These are phyloP conservation scores for Neolamprologus toae DNA, from an alignment of 2,113 vertebrate species.

Conservation along the genomic window DNA sequence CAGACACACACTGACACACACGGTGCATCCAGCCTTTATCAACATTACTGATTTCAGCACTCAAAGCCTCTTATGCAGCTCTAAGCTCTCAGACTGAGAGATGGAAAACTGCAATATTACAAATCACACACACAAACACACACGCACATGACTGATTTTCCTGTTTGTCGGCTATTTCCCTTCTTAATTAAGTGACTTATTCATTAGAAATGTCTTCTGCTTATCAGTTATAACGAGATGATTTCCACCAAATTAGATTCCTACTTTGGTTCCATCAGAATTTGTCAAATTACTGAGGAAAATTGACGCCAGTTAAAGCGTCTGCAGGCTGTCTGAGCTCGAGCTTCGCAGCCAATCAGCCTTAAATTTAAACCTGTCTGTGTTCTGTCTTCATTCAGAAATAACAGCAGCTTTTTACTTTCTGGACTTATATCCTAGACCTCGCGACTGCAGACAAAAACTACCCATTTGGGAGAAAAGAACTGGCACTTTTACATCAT, in stretches of 20 bases:
- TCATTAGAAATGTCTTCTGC: slow-evolving; percentile 2
- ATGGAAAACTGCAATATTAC: slow-evolving; percentile 62
- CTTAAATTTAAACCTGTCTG: background rate
- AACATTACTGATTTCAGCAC: slow-evolving; percentile 60
- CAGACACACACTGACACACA: background rate
- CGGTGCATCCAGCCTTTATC: slow-evolving; percentile 37
- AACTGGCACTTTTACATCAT: background rate
- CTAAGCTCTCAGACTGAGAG: slow-evolving; percentile 62
- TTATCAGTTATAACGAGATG: slow-evolving; percentile 8
- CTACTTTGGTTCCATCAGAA: background rate
- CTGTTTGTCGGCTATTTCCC: slow-evolving; percentile 43
- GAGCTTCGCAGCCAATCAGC: background rate
- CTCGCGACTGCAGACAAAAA: background rate
- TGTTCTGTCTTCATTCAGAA: background rate
- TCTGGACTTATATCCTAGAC: background rate
- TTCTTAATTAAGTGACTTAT: slow-evolving; percentile 29
- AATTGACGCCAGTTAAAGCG: background rate
- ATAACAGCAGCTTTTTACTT: background rate
- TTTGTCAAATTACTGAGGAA: background rate
- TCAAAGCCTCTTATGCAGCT: slow-evolving; percentile 69
- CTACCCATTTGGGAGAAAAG: background rate
- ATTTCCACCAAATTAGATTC: slow-evolving; percentile 29
- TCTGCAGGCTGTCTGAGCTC: background rate
- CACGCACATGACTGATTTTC: slow-evolving; percentile 18
- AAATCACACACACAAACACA: slow-evolving; percentile 6